These are phyloP conservation scores for Emys orbicularis DNA, from an alignment of 2,797 vertebrate species.

Conservation along the genomic window DNA sequence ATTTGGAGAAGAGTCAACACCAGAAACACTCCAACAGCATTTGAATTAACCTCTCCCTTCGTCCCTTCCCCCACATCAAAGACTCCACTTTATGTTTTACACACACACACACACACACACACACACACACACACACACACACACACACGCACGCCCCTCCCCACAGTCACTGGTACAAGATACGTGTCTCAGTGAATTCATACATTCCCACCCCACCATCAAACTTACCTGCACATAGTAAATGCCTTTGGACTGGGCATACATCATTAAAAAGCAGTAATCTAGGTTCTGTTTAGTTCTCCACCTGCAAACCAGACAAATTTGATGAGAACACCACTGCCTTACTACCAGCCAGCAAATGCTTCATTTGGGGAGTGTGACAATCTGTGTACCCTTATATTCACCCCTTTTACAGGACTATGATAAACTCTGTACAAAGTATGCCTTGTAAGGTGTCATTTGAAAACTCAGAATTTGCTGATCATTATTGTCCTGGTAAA, in stretches of 20 bases:
- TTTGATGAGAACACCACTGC: accelerated
- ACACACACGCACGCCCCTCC: not conserved
- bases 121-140: not conserved
- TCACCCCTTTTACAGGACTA: too few species aligned
- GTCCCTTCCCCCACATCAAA: not conserved
- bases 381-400: too few species aligned
- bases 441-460: too few species aligned
- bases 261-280: conserved; percentile 99
- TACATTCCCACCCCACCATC: not conserved
- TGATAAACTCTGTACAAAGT: too few species aligned
- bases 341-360: not conserved
- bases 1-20: not conserved
- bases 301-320: conserved; percentile 86
- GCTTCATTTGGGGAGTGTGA: not conserved
- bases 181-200: not conserved
- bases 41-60: not conserved
- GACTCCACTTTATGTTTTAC: not conserved
- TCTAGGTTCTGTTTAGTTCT: conserved; percentile 98
- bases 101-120: not conserved
- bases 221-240: conserved; percentile 95
- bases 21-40: not conserved
- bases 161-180: not conserved
- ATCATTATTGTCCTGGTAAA: too few species aligned
- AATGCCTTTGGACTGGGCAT: conserved; percentile 96
- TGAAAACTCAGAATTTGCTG: too few species aligned